Conservation (phyloP, 1,140 invertebrate species). For the Homalodisca vitripennis region DNA sequence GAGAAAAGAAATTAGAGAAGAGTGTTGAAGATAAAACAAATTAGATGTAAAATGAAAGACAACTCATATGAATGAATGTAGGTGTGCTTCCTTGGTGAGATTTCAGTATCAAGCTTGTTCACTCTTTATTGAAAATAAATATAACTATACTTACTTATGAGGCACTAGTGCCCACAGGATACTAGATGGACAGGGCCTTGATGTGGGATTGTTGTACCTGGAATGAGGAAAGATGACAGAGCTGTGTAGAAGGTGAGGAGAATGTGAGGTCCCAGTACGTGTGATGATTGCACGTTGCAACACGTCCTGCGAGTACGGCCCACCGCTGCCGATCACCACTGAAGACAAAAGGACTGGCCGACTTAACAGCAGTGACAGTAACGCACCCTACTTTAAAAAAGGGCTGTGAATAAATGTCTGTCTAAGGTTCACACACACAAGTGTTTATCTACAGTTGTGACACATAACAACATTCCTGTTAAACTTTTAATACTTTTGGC, state of each 20-base stretch:
- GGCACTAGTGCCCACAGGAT: slow-evolving; percentile 59
- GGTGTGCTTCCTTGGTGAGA: too few relatives aligned
- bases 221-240: slow-evolving; percentile 34
- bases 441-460: too few relatives aligned
- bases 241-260: slow-evolving; percentile 29
- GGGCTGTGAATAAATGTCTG: too few relatives aligned
- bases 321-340: slow-evolving; percentile 69
- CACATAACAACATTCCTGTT: too few relatives aligned
- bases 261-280: slow-evolving; percentile 8
- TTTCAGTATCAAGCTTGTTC: too few relatives aligned
- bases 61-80: too few relatives aligned
- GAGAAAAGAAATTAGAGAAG: too few relatives aligned
- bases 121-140: too few relatives aligned
- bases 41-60: too few relatives aligned
- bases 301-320: slow-evolving; percentile 61
- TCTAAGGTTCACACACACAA: too few relatives aligned
- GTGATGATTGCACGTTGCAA: slow-evolving; percentile 54
- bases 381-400: slow-evolving; percentile 71
- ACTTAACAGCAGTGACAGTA: slow-evolving; percentile 67
- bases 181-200: slow-evolving; percentile 57
- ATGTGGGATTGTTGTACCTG: slow-evolving; percentile 41
- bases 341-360: slow-evolving; percentile 67
- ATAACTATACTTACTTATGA: slow-evolving; percentile 48
- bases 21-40: too few relatives aligned
- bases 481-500: too few relatives aligned